Base-by-base conservation (phyloP, 2,888 invertebrate species). In the Scaptodrosophila latifasciaeformis region DNA sequence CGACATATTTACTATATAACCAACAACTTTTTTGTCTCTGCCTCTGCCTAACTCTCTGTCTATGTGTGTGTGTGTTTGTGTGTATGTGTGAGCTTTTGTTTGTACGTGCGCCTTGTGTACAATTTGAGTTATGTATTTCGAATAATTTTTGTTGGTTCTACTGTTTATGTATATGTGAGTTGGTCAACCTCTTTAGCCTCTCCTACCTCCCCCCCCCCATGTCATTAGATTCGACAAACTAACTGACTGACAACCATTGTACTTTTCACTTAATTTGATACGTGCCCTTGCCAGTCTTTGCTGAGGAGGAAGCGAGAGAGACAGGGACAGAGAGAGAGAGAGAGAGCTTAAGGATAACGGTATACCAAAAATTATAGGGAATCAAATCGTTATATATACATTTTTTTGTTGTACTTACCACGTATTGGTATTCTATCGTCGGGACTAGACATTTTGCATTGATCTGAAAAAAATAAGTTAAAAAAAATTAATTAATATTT, bases 401-500 rank as follows among this genome's bases (percentile, higher is more conserved):
- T 19, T 19, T 3, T 24, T n/a, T 42, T 9, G 3, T 13, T 30
- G 34, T 31, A 80, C 84, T 74, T 75, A 83, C 83, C 83, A 72
- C 74, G 81, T 59, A 78, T 70, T 54, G 81, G 70, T 70, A 84
- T 82, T 74, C 82, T 79, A 71, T 84, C 80, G 69, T 84, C 82
- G 62, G 83, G 83, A 81, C 84, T 83, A 75, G 83, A 84, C 83
- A 83, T 83, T 74, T 72, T 77, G 69, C 66, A 76, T 76, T 15
- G 52, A 65, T 62, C 67, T 67, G 54, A 21, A 52, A 29, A 51
- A 61, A 49, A n/a, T 49, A 48, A 47, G 18, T 37, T 37, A 9
- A 27, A 27, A 27, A 27, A 27, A 4, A 27, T 27, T 4, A 27
- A 27, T 6, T 27, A 9, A 6, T 27, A 9, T 27, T 27, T 27